A percentile compares a stretch with the other conserved stretches of the same genome.
Conservation (phyloP, 2,113 vertebrate species). For the Urocolius indicus region DNA sequence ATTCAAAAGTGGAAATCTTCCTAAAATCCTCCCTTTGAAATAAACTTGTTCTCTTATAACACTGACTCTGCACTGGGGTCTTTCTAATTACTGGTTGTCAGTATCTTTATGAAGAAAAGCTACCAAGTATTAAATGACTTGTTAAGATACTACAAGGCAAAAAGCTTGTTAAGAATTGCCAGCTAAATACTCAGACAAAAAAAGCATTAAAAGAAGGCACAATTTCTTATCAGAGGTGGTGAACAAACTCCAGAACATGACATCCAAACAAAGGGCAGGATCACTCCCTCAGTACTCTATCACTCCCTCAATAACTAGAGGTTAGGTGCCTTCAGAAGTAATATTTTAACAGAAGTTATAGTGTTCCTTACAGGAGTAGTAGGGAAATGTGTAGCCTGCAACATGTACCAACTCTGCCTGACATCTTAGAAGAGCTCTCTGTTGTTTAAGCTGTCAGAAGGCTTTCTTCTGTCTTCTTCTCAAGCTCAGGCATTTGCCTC, state of each 20-base stretch:
- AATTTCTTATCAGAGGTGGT: background rate
- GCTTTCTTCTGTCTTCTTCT: background rate
- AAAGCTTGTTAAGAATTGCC: background rate
- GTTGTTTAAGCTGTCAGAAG: background rate
- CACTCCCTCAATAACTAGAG: background rate
- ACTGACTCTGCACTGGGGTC: background rate
- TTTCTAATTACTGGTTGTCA: background rate
- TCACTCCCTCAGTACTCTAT: background rate
- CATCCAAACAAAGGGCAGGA: background rate
- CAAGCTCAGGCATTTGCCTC: background rate
- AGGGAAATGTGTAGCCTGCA: background rate
- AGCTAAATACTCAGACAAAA: background rate
- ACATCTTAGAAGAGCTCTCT: background rate
- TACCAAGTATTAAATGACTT: background rate
- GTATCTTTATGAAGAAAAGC: background rate
- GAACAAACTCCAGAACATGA: background rate
- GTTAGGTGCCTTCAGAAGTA: background rate
- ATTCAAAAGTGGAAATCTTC: background rate
- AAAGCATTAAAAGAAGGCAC: accelerated
- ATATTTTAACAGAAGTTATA: background rate
- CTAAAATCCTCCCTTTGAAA: background rate
- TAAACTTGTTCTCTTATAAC: background rate
- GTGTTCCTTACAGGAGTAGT: background rate
- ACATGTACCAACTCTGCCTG: background rate
- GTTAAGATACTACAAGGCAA: background rate